Base-by-base conservation (phyloP, 2,113 vertebrate species). In the Chionodraco myersi region DNA sequence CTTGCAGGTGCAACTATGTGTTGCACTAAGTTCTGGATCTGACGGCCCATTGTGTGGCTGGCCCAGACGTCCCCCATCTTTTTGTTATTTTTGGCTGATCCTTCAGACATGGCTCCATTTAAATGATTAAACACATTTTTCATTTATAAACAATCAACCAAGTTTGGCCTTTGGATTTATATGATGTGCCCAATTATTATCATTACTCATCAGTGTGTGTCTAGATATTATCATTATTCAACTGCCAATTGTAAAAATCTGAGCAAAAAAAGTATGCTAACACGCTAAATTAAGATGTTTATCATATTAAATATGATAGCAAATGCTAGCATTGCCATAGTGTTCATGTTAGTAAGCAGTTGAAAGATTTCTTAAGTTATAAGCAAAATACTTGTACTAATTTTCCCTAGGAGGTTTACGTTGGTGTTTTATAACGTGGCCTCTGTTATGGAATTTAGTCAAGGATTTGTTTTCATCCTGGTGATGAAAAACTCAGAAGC, bases 401-500 rank as follows among this genome's bases (percentile, higher is more conserved):
- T 61, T 34, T 59, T 83, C 68, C 54, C 68, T 0, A 15, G 16
- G 67, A 75, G 64, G 13, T 79, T 70, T 59, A 36, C 7, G 36
- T 41, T 41, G 36, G 5, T 41, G 36, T 36, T 36, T 71, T 64
- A 34, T 67, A 74, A 34, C 60, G 79, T 75, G 54, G 84, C 75
- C 47, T 78, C 53, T 34, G 13, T 77, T 5, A 74, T 10, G 16
- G 75, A 79, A 82, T 90, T 54, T 57, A 79, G 57, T 65, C 44
- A 2, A 68, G 56, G 65, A 75, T 57, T 72, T 76, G 21, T 81
- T 84, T 68, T 56, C 47, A 61, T 72, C 44, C 75, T 1, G 60
- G 54, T 73, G 57, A 73, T n/a, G 47, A 70, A 53, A 70, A 66
- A 57, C 61, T 72, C 47, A 72, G 83, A 47, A 77, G 74, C 77